Percentiles rank a stretch among this genome's conserved stretches.
Evolutionary conservation across 2,113 vertebrate species (phyloP).

Genomic region (Protomyctophum bolini): DNA sequence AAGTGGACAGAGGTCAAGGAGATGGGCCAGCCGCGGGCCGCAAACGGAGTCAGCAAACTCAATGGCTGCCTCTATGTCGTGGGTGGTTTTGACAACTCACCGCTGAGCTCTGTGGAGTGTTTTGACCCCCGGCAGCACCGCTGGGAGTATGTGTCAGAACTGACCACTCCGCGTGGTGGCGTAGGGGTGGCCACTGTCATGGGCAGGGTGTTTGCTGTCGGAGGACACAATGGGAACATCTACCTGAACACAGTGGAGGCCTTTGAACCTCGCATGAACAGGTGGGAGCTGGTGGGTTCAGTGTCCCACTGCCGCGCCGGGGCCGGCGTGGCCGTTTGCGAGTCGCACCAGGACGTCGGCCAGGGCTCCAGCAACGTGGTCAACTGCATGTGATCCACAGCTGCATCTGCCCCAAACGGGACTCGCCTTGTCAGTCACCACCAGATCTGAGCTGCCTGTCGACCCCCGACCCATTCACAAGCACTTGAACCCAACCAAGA

Average conservation of each 20-base stretch:
- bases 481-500: constrained; percentile 30
- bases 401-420: constrained; percentile 1
- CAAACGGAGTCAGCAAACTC: constrained; percentile 95
- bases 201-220: constrained; percentile 95
- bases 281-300: constrained; percentile 94
- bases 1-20: constrained; percentile 95
- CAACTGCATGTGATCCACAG: constrained; percentile 90
- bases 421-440: constrained; percentile 7
- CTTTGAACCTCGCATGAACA: constrained; percentile 92
- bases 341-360: constrained; percentile 87
- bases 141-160: constrained; percentile 93
- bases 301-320: constrained; percentile 97
- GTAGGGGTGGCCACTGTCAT: constrained; percentile 95
- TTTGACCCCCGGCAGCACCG: constrained; percentile 90
- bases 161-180: constrained; percentile 93
- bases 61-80: constrained; percentile 96
- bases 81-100: constrained; percentile 96
- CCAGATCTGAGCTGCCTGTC: constrained; percentile 13
- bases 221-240: constrained; percentile 95
- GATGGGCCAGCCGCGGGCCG: constrained; percentile 95
- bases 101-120: constrained; percentile 93
- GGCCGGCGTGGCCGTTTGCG: constrained; percentile 92
- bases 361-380: constrained; percentile 94
- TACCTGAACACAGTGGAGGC: constrained; percentile 98
- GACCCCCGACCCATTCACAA: constrained; percentile 21